Conservation (phyloP, 2,113 vertebrate genomes). For the Leucopternis melanops region DNA sequence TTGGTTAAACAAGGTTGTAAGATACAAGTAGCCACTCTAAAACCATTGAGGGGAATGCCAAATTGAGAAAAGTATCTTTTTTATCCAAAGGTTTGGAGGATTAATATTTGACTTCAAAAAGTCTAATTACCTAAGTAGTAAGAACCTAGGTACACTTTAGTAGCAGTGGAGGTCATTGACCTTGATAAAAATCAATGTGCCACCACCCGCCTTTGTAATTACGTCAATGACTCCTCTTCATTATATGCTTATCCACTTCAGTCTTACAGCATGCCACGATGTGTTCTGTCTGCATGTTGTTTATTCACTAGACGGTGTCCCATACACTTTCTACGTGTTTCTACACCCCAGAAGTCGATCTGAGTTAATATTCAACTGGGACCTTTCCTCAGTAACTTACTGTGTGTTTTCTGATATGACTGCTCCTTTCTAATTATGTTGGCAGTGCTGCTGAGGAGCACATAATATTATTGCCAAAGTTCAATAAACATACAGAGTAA, state of each 20-base stretch:
- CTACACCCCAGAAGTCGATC: neutral
- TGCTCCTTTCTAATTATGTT: slow-evolving; percentile 11
- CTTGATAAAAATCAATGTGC: slow-evolving; percentile 5
- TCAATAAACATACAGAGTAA: slow-evolving; percentile 47
- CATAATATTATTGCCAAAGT: neutral
- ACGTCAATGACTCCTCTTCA: slow-evolving; percentile 28
- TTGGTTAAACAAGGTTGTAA: neutral
- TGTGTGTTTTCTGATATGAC: slow-evolving; percentile 24
- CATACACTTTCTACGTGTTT: slow-evolving; percentile 16
- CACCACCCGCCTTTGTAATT: slow-evolving; percentile 10
- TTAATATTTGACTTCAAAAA: slow-evolving; percentile 18
- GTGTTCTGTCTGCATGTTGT: neutral
- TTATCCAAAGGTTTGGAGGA: neutral
- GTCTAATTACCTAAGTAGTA: neutral
- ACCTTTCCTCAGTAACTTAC: slow-evolving; percentile 13
- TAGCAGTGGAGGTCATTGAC: neutral
- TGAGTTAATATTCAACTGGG: slow-evolving; percentile 55
- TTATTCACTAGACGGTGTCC: neutral
- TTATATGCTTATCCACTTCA: neutral
- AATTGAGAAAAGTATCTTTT: neutral
- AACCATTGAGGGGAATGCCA: neutral
- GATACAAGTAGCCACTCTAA: neutral
- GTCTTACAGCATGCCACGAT: neutral
- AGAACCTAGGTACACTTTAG: neutral
- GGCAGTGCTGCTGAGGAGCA: slow-evolving; percentile 35